These are phyloP conservation scores for Anastrepha ludens DNA, from an alignment of 1,140 invertebrate genomes.

Conservation along the genomic window DNA sequence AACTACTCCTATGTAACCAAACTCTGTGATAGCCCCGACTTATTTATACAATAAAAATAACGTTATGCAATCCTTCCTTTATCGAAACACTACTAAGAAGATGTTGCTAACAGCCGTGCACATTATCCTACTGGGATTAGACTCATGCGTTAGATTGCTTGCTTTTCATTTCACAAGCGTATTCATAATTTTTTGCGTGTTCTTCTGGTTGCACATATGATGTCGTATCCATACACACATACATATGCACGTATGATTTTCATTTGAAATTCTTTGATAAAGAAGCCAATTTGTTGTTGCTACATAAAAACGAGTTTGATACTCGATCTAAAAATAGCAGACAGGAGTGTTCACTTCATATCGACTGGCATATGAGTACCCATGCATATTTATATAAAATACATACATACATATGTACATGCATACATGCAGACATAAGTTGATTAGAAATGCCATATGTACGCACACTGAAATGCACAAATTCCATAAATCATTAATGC, in stretches of 20 bases:
- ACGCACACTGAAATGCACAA: not conserved
- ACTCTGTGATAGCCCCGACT: too few species aligned
- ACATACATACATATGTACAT: not conserved
- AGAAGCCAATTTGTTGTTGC: not conserved
- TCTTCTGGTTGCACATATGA: not conserved
- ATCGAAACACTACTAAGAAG: too few species aligned
- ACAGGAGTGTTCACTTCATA: not conserved
- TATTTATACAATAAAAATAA: too few species aligned
- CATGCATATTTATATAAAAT: not conserved
- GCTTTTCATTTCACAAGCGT: too few species aligned
- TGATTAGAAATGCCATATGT: not conserved
- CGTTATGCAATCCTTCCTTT: too few species aligned
- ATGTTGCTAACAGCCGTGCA: too few species aligned
- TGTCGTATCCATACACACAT: not conserved
- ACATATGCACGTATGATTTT: not conserved
- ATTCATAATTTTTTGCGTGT: not conserved
- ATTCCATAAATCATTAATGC: too few species aligned
- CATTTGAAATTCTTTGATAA: constrained; percentile 27
- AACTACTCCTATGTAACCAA: too few species aligned
- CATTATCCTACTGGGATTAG: too few species aligned
- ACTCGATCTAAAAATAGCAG: not conserved
- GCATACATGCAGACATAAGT: not conserved
- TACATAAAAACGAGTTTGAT: constrained; percentile 25
- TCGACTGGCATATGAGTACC: not conserved
- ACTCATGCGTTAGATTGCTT: too few species aligned